These are phyloP conservation scores for Eucidaris tribuloides DNA, from an alignment of 35 echinoderm and acorn worm genomes.

Conservation along the genomic window DNA sequence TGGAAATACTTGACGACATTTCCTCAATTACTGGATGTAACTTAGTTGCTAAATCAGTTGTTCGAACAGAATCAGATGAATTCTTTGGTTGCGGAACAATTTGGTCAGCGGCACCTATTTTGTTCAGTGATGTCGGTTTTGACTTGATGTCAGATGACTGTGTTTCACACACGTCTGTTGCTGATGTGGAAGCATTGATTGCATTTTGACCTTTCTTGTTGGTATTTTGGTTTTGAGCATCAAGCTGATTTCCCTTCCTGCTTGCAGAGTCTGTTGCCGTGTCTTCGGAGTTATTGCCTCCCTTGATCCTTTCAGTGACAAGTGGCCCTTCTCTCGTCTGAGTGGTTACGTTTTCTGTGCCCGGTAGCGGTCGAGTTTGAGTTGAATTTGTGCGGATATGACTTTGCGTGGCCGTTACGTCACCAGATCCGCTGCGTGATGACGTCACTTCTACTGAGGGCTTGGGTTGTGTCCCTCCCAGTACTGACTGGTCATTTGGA, in stretches of 20 bases:
- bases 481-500: background rate
- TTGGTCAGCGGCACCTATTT: background rate
- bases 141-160: background rate
- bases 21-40: background rate
- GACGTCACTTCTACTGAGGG: no score
- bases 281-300: no score
- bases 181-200: no score
- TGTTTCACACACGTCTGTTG: no score
- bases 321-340: background rate
- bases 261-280: no score
- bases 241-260: no score
- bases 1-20: background rate
- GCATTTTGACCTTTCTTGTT: no score
- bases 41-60: background rate
- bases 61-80: background rate
- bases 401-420: background rate
- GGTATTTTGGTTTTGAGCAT: no score
- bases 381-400: background rate
- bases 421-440: no score
- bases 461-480: background rate
- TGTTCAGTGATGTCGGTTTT: background rate
- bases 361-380: background rate
- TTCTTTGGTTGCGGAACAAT: background rate
- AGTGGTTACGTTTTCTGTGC: background rate
- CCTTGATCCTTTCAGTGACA: background rate